Base-by-base conservation (phyloP, 2,888 invertebrate species). In the Phaedon cochleariae region DNA sequence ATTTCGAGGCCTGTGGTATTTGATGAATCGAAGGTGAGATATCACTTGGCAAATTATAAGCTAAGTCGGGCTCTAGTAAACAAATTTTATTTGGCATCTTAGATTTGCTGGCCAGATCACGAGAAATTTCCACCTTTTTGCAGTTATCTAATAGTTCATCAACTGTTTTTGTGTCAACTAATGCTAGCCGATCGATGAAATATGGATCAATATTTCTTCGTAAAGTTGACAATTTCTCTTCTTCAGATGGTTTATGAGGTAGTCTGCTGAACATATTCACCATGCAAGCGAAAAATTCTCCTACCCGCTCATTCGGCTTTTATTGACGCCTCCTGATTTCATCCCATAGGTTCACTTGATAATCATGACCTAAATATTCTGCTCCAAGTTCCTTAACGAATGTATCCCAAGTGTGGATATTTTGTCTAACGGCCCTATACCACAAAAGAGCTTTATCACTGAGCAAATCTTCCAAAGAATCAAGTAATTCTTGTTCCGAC, bases 211-310 rank as follows among this genome's bases (percentile, higher is more conserved):
- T 57, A 18, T 45, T 57, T 3, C 46, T 21, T 7, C 22, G 48
- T 48, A 48, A 58, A 10, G 34, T 46, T 12, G 58, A 29, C n/a
- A 58, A 17, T 58, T 58, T 58, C 1, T 31, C 46, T 1, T 58
- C 58, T 10, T 48, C 29, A 18, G 21, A 22, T 15, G 41, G 45
- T 48, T 12, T 29, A 12, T 21, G 2, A 31, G 48, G 48, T 0
- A 48, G 22, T 6, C 58, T 45, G 29, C 29, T 46, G 17, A 58
- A 57, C 46, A 57, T 46, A 34, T 55, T 55, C 12, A 55, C 12
- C 55, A 41, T 26, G n/a, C 55, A 55, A 37, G 55, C 55, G 20
- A 55, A 55, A 55, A 34, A 55, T 41, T 26, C 45, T 1, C 55
- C 41, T 1, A 55, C 55, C 21, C 15, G 20, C 34, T 37, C 21